Conservation (phyloP, 2,113 vertebrate genomes). For the Equus quagga region DNA sequence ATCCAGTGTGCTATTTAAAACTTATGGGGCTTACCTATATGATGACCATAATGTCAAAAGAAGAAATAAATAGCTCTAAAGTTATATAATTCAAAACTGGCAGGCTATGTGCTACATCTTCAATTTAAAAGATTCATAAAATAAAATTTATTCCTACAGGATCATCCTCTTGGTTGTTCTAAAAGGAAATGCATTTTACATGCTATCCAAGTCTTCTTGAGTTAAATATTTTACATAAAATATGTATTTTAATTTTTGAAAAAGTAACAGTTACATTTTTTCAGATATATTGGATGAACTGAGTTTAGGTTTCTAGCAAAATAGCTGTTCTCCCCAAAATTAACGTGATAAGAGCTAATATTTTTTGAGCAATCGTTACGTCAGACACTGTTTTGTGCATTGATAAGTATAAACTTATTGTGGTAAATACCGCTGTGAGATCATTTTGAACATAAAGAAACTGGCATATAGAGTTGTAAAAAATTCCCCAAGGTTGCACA, state of each 20-base stretch:
- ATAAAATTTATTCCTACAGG: neutral
- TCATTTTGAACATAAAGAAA: neutral
- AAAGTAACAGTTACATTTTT: neutral
- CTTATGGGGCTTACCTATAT: neutral
- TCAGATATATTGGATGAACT: neutral
- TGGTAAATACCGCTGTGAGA: neutral
- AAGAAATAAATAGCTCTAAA: neutral
- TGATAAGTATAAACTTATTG: neutral
- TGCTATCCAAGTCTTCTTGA: neutral
- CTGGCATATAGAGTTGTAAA: neutral
- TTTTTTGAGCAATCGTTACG: neutral
- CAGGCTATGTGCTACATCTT: neutral
- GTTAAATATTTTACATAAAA: slow-evolving; percentile 22
- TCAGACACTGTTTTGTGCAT: neutral
- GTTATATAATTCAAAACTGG: neutral
- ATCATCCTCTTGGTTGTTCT: slow-evolving; percentile 1
- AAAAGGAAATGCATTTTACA: neutral
- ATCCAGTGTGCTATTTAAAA: slow-evolving; percentile 14
- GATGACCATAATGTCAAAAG: neutral
- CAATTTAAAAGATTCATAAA: slow-evolving; percentile 8
- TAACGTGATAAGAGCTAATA: neutral
- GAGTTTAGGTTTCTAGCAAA: neutral
- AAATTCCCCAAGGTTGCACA: neutral
- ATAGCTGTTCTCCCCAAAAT: neutral
- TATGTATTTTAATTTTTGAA: neutral